Evolutionary conservation across 2,113 vertebrate species (phyloP), one percentile per base, ranked within the genome.

Genomic region (Triplophysa siluroides): DNA sequence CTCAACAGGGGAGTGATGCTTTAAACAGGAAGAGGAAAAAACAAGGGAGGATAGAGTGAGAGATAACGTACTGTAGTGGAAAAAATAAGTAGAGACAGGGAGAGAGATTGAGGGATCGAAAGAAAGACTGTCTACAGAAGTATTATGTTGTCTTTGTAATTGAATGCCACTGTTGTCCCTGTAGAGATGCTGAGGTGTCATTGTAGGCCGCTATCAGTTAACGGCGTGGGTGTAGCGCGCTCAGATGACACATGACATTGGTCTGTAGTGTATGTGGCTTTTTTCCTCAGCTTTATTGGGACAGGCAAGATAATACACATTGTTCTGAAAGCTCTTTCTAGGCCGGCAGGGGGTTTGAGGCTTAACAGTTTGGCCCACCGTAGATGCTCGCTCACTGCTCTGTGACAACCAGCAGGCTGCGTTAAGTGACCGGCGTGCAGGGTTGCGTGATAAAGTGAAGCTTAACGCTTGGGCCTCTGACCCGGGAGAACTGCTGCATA

Each of bases 1-100:
- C 91, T 91, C 90, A 85, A 87, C 19, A 86, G 88, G 90, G 83
- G 74, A 63, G 80, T 45, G 71, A 69, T 82, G 89, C 79, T 90
- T 91, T 88, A 88, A 91, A 87, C 85, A 80, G 76, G 81, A 80
- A 81, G 26, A 58, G 24, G 63, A n/a, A 82, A 81, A 62, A 68
- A 63, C 82, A 74, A 63, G 43, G 50, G 54, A 71, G 68, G 58
- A 63, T 77, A 62, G 65, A 68, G 43, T 2, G 66, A 78, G 75
- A 19, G 41, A 79, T 65, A 38, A 24, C 24, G 21, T 26, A 54
- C 50, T 52, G 13, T 58, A 58, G 54, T 10, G 54, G 29, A 63
- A 14, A 18, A n/a, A 21, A 54, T 54, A 54, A 58, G 19, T 58
- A n/a, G 54, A 62, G 23, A 11, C 26, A 45, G 71, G 18, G 11